A percentile compares a stretch with the other conserved stretches of the same genome.
Evolutionary conservation across 64 coral and sea anemone genomes (phyloP).

Genomic region (Stichodactyla mertensii): DNA sequence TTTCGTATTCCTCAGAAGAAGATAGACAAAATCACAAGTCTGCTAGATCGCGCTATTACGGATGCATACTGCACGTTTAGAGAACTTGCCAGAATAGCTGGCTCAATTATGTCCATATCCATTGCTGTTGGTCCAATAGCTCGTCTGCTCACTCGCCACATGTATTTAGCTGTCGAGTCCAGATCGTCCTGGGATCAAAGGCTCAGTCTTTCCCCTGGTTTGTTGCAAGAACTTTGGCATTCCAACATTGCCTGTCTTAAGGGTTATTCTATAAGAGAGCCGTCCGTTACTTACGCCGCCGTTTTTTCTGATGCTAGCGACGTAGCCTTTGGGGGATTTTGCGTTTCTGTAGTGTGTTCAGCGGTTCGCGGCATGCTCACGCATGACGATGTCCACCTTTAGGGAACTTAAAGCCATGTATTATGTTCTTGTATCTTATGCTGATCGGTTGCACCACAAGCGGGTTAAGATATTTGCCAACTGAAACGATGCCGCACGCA

Average conservation of each 20-base stretch:
- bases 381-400: constrained; percentile 8
- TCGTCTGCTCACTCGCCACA: constrained; percentile 41
- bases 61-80: constrained; percentile 3
- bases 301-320: constrained; percentile 50
- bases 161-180: constrained; percentile 38
- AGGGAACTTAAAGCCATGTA: constrained; percentile 38
- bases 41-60: constrained; percentile 28
- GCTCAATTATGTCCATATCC: constrained; percentile 30
- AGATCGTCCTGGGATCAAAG: not conserved
- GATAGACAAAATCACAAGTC: constrained; percentile 33
- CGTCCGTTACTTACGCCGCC: not conserved
- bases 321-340: constrained; percentile 40
- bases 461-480: constrained; percentile 22
- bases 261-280: constrained; percentile 28
- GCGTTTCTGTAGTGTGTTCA: not conserved
- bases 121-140: constrained; percentile 49
- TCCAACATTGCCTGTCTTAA: no score
- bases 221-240: no score
- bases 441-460: constrained; percentile 20
- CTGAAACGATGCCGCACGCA: constrained; percentile 20
- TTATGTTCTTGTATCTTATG: constrained; percentile 33
- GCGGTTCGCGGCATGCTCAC: constrained; percentile 22
- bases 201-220: no score
- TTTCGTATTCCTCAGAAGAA: not conserved
- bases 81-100: constrained; percentile 42